These are phyloP conservation scores for Drosophila fungiperda DNA, from an alignment of 2,888 invertebrate genomes.

Conservation along the genomic window DNA sequence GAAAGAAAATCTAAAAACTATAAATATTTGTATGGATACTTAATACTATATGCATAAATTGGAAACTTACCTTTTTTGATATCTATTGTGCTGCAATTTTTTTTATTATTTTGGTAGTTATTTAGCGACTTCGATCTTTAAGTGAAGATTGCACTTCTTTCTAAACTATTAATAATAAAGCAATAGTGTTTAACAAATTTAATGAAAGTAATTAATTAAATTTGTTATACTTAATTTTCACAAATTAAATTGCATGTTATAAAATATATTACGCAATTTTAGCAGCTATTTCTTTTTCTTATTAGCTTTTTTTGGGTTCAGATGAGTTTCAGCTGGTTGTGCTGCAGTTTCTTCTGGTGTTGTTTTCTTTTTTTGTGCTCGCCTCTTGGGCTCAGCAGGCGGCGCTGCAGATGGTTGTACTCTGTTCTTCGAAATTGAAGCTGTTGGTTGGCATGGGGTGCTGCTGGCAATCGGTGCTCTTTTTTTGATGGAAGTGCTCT, in stretches of 20 bases:
- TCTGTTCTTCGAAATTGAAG: not conserved
- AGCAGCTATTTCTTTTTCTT: not conserved
- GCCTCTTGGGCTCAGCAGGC: not conserved
- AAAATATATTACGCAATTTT: not conserved
- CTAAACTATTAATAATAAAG: not conserved
- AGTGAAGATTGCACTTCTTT: conserved; percentile 52
- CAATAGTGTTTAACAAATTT: not conserved
- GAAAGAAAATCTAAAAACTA: not conserved
- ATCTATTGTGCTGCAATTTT: conserved; percentile 65
- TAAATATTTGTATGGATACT: not conserved
- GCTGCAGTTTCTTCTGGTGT: not conserved
- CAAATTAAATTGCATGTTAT: conserved; percentile 35
- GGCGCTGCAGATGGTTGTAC: not conserved
- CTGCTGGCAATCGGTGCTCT: conserved; percentile 39
- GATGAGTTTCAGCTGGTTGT: not conserved
- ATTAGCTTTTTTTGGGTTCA: not conserved
- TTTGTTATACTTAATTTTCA: not conserved
- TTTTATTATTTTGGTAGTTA: conserved; percentile 27
- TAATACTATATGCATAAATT: not conserved
- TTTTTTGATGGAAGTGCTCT: not conserved
- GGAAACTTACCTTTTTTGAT: conserved; percentile 57
- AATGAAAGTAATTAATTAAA: not conserved
- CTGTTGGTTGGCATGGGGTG: conserved; percentile 21
- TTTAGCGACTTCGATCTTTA: conserved; percentile 16
- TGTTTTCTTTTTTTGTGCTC: not conserved